Conservation (phyloP, 2,113 vertebrate species). For the Australoheros scitulus region DNA sequence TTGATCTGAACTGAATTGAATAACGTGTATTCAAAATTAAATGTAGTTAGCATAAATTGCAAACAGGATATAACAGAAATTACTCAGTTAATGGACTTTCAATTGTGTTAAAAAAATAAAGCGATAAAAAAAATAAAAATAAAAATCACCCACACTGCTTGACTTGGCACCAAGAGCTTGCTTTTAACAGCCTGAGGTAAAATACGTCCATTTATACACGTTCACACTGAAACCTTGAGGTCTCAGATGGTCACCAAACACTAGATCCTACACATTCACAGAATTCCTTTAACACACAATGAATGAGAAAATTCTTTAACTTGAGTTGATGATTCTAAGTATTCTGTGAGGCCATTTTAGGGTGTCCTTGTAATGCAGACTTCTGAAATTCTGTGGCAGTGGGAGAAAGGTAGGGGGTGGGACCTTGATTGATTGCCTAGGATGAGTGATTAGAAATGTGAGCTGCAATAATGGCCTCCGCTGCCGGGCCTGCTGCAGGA, state of each 20-base stretch:
- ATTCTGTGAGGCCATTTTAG: conserved; percentile 57
- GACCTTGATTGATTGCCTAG: conserved; percentile 65
- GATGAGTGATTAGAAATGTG: conserved; percentile 65
- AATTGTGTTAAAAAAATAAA: conserved; percentile 5
- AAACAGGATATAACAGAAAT: background rate
- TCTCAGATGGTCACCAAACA: conserved; percentile 46
- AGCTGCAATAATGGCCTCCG: conserved; percentile 59
- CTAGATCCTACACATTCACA: conserved; percentile 43
- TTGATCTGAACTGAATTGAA: no score
- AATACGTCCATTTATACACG: conserved; percentile 11
- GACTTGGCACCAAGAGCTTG: conserved; percentile 30
- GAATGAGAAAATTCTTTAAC: conserved; percentile 61
- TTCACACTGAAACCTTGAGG: conserved; percentile 34
- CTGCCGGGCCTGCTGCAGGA: conserved; percentile 36
- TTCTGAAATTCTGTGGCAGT: conserved; percentile 30
- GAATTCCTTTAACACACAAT: conserved; percentile 34
- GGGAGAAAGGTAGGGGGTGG: background rate
- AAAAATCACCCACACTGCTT: background rate
- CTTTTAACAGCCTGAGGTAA: conserved; percentile 23
- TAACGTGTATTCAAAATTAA: background rate
- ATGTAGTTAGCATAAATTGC: background rate
- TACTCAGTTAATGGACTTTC: background rate
- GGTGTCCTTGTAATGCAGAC: conserved; percentile 61
- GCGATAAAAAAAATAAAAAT: background rate
- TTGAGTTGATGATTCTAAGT: conserved; percentile 57